Percentiles rank a stretch among this genome's conserved stretches.
These are phyloP conservation scores for Micronycteris hirsuta DNA, from an alignment of 2,113 vertebrate genomes.

Conservation along the genomic window DNA sequence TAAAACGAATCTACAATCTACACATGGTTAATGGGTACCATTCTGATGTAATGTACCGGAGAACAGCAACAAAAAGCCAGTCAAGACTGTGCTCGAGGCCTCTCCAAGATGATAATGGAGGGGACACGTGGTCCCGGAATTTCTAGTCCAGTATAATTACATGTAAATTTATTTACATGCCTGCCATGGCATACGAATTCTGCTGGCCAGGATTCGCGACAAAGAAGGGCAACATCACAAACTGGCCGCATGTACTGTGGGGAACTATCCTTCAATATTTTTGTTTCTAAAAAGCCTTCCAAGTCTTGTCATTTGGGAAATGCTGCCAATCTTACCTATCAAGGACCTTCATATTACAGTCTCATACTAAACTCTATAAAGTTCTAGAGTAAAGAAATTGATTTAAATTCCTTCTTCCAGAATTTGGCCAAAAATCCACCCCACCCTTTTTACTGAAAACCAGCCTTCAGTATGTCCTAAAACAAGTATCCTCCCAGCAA, in stretches of 20 bases:
- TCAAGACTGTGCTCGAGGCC: too few relatives aligned
- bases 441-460: neutral
- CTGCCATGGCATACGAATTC: too few relatives aligned
- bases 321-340: neutral
- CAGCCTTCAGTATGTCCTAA: neutral
- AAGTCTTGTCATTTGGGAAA: neutral
- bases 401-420: neutral
- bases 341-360: neutral
- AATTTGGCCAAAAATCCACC: neutral
- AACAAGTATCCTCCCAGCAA: neutral
- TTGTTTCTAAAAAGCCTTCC: neutral
- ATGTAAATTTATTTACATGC: too few relatives aligned
- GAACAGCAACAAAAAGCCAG: too few relatives aligned
- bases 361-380: neutral
- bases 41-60: too few relatives aligned
- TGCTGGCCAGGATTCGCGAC: too few relatives aligned
- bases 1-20: too few relatives aligned
- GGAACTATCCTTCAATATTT: neutral
- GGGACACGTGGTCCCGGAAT: too few relatives aligned
- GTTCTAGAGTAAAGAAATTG: neutral
- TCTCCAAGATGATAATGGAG: too few relatives aligned
- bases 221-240: neutral
- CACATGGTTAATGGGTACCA: too few relatives aligned
- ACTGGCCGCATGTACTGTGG: accelerated
- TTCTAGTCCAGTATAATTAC: too few relatives aligned